These are phyloP conservation scores for Apodemia hepburni DNA, from an alignment of 2,888 invertebrate genomes.

Conservation along the genomic window DNA sequence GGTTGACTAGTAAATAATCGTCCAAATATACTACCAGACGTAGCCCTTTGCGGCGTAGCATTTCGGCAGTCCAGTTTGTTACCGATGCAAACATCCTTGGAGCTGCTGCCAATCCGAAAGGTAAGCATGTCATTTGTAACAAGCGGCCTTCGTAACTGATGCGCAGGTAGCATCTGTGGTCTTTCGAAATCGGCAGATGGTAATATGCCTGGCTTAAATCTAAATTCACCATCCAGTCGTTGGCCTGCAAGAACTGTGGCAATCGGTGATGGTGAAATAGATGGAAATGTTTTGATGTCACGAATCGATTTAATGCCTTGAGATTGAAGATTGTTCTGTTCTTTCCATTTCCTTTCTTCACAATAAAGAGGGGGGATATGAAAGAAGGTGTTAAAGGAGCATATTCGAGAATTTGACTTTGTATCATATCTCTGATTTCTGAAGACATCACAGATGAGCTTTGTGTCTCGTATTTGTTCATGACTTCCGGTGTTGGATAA, in stretches of 20 bases:
- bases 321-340: constrained; percentile 22
- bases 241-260: constrained; percentile 1
- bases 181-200: constrained; percentile 24
- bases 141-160: constrained; percentile 14
- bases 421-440: not conserved
- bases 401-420: not conserved
- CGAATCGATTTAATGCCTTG: constrained; percentile 21
- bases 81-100: too few species aligned
- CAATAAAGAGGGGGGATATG: constrained; percentile 21
- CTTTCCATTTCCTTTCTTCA: constrained; percentile 17
- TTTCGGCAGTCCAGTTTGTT: too few species aligned
- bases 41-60: too few species aligned
- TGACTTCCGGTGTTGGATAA: not conserved
- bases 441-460: not conserved
- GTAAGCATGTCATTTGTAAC: too few species aligned
- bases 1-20: too few species aligned
- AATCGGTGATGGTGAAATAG: constrained; percentile 7
- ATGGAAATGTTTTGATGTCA: constrained; percentile 19
- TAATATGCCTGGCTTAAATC: constrained; percentile 29
- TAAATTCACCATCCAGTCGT: constrained; percentile 26
- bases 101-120: not conserved
- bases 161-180: constrained; percentile 22
- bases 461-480: not conserved
- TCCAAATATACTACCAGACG: too few species aligned
- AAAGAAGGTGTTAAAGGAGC: constrained; percentile 14